Evolutionary conservation across 2,113 vertebrate species (phyloP), one percentile per base, ranked within the genome.

Genomic region (Narcine bancroftii): DNA sequence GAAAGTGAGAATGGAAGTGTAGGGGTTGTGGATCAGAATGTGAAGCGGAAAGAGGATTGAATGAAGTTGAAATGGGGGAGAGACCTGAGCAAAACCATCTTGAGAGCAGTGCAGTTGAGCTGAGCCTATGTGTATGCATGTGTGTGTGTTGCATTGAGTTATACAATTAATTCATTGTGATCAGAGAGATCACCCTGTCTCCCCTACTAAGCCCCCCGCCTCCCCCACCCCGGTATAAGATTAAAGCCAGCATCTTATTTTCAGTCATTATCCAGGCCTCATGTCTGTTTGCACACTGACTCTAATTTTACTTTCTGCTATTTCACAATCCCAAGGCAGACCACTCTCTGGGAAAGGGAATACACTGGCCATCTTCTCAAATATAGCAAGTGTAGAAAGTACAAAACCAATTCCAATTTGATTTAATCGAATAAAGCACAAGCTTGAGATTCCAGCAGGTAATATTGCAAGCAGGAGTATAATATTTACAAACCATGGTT

Each of bases 361-460:
- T 63, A 36, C 56, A 36, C n/a, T 39, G 81, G 56, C 81, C 53
- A 60, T 39, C 53, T 50, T 53, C 45, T 60, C 53, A 56, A 85
- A 15, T 13, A 13, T 50, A 60, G 50, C 15, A 2, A 60, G 33
- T 19, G 19, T 9, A 36, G 53, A 60, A 36, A 1, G 50, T 63
- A 19, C 33, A 87, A 60, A 36, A 63, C 6, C 81, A 56, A 85
- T 85, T 53, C 29, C 77, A 53, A 21, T 15, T n/a, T 85, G 29
- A 87, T 87, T 87, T 87, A 26, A 19, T 60, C n/a, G n/a, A 87
- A n/a, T 17, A 60, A 87, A 87, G 53, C 81, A 87, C 33, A 87
- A 21, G 33, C 15, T 63, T 33, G 13, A 56, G 24, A 29, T 29
- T 33, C 3, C 6, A 15, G 47, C 26, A 10, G 33, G 17, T 24